Conservation (phyloP, 1,140 invertebrate species). For the Hestina assimilis region DNA sequence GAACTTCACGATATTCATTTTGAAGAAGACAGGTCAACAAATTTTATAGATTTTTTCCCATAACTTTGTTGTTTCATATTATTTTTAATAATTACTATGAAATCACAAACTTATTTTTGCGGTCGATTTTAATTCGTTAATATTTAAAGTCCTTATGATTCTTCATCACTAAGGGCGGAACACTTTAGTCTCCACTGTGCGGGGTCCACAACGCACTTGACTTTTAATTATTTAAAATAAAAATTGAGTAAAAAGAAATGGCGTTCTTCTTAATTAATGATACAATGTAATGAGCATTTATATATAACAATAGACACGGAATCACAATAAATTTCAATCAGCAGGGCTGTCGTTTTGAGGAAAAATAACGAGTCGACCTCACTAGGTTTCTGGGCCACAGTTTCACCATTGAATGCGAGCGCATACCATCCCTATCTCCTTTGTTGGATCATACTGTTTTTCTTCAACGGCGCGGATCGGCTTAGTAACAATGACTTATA, state of each 20-base stretch:
- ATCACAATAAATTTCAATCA: constrained; percentile 17
- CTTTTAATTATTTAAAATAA: no score
- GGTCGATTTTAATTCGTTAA: no score
- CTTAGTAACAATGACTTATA: neutral
- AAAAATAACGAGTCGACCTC: constrained; percentile 5
- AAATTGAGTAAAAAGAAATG: neutral
- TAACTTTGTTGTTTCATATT: no score
- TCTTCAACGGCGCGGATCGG: constrained; percentile 3
- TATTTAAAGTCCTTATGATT: no score
- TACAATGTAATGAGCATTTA: neutral
- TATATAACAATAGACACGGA: neutral
- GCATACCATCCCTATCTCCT: constrained; percentile 19
- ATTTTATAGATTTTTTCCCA: no score
- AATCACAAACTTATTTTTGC: no score
- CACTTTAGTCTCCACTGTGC: no score
- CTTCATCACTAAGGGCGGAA: no score
- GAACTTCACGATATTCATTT: no score
- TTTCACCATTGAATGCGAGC: constrained; percentile 24
- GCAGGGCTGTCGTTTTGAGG: constrained; percentile 20
- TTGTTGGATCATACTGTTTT: constrained; percentile 18
- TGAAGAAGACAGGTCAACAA: no score
- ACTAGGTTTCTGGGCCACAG: constrained; percentile 26
- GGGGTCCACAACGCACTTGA: no score
- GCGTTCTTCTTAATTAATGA: neutral
- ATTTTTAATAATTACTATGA: no score